A percentile compares a stretch with the other conserved stretches of the same genome.
phyloP scores from a whole-genome alignment of 2,888 invertebrate species.

The Lepidonotus clava region DNA sequence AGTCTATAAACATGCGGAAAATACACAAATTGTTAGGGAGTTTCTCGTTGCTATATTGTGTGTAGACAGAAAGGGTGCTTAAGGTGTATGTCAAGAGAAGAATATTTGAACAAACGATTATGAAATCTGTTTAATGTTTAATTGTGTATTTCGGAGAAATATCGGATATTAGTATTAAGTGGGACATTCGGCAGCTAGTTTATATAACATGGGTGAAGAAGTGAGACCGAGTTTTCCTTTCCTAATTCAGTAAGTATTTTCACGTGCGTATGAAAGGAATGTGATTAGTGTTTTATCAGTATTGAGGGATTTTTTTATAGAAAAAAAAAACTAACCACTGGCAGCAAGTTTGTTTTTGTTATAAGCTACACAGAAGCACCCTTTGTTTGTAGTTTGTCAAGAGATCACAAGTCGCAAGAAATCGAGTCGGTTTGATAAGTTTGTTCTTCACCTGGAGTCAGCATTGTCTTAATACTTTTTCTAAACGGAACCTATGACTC shows the following conservation, averaged over 20 bases:
- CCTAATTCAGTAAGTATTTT: background rate
- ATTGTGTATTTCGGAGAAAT: background rate
- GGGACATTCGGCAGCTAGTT: constrained; percentile 9
- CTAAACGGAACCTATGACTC: no score
- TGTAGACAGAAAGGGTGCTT: background rate
- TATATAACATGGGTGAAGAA: no score
- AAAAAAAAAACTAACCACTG: background rate
- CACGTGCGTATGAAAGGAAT: background rate
- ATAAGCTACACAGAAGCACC: no score
- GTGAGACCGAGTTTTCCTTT: no score
- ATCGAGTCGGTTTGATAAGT: no score
- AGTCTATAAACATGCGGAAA: no score
- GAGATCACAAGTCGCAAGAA: no score
- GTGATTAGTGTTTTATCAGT: background rate
- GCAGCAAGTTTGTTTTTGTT: background rate
- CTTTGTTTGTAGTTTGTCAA: no score
- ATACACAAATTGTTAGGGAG: no score
- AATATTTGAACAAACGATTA: background rate
- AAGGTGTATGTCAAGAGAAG: background rate
- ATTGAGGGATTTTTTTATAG: background rate
- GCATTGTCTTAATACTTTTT: no score
- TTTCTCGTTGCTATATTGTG: no score
- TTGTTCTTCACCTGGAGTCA: no score
- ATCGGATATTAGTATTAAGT: constrained; percentile 7
- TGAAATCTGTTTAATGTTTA: background rate